Base-by-base conservation (phyloP, 2,113 vertebrate species). In the Corydoras sp. region DNA sequence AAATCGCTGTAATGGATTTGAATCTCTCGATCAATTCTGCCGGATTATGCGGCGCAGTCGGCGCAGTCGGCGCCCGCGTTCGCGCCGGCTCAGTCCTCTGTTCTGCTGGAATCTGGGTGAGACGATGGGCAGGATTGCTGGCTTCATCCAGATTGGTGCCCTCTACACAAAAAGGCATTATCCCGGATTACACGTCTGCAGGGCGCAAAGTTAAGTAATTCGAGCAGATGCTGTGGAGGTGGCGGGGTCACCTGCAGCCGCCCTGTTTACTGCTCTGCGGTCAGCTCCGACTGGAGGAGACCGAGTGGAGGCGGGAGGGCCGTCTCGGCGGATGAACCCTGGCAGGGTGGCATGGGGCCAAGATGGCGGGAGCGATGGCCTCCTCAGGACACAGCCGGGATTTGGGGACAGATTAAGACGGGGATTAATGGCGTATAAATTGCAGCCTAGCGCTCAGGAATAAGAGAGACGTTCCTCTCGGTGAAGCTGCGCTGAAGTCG, bases 151-250 rank as follows among this genome's bases (percentile, higher is more conserved):
- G 88, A 90, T 89, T 90, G 88, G 79, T 87, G 86, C 83, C 86
- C 88, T 90, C 89, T 80, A 68, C 80, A 82, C 81, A 85, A 88
- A 88, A 86, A 79, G 87, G 86, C 88, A 90, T 91, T 90, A 90
- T 89, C 86, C 84, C 69, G 75, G 88, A 89, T 91, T 90, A 89
- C 89, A 89, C 78, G 85, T 84, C 86, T 85, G 83, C 81, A 82
- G 84, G 86, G 87, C 72, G 85, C 84, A 82, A 87, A 83, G 84
- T 88, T 86, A 88, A 91, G 87, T 87, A 87, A 90, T 90, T 89
- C 82, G 84, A 86, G 76, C 90, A 90, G 89, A 89, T 90, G 90
- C 86, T 86, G 86, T 79, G 76, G 77, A 80, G 82, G 83, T 85
- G 71, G 77, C 69, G 62, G 72, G 82, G 86, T 89, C 86, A 91